These are phyloP conservation scores for Anastrepha ludens DNA, from an alignment of 1,140 invertebrate genomes.

Conservation along the genomic window DNA sequence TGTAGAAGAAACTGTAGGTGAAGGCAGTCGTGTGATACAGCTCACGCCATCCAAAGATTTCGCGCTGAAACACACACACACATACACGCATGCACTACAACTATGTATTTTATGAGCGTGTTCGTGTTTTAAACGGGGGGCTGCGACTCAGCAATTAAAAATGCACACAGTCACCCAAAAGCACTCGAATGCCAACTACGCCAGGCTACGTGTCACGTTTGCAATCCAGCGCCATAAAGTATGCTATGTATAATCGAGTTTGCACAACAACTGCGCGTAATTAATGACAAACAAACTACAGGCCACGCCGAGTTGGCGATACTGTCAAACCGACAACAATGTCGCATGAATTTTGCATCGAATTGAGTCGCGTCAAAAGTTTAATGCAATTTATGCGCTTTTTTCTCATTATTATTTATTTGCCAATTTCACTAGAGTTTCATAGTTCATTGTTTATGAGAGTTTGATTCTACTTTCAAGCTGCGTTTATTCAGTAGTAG, in stretches of 20 bases:
- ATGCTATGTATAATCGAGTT: constrained; percentile 46
- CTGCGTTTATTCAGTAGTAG: not conserved
- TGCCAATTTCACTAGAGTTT: not conserved
- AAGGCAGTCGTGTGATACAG: not conserved
- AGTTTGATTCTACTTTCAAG: too few species aligned
- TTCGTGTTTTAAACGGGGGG: too few species aligned
- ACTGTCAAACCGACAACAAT: not conserved
- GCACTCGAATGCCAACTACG: not conserved
- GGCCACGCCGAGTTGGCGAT: not conserved
- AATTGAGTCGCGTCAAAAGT: constrained; percentile 20
- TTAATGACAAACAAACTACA: constrained; percentile 25
- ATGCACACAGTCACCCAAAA: not conserved
- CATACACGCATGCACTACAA: not conserved
- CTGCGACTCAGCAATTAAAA: not conserved
- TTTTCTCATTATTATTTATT: constrained; percentile 14
- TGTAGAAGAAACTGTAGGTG: not conserved
- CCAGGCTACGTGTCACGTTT: not conserved
- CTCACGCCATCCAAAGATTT: not conserved
- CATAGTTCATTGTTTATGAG: not conserved
- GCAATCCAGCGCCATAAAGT: not conserved
- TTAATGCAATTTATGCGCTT: not conserved
- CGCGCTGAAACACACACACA: not conserved
- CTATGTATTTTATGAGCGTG: too few species aligned
- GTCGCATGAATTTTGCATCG: constrained; percentile 27
- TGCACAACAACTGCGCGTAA: constrained; percentile 26